A percentile compares a stretch with the other conserved stretches of the same genome.
Conservation (phyloP, 2,888 invertebrate species). For the Nesidiocoris tenuis region DNA sequence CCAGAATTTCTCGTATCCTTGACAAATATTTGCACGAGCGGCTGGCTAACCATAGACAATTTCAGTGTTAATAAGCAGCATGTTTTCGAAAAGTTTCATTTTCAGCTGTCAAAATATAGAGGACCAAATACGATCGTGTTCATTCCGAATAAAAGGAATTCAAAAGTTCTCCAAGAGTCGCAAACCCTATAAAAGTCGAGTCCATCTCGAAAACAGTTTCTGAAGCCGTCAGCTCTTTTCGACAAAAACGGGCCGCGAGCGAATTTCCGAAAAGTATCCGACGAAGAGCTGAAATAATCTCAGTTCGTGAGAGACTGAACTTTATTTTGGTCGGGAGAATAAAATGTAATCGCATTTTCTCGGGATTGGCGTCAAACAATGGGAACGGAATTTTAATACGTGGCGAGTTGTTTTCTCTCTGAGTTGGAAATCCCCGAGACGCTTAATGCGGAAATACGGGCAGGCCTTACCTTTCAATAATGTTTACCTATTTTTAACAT, state of each 20-base stretch:
- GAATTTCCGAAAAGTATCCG: background rate
- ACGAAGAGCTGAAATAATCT: background rate
- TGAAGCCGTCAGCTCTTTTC: background rate
- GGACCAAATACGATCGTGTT: background rate
- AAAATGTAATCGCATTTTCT: background rate
- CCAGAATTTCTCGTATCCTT: too few relatives aligned
- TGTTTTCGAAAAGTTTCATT: background rate
- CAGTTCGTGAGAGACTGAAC: background rate
- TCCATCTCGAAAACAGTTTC: background rate
- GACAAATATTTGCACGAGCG: too few relatives aligned
- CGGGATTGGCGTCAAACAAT: background rate
- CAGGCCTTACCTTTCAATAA: too few relatives aligned
- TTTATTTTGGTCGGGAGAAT: background rate
- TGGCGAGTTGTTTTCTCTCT: too few relatives aligned
- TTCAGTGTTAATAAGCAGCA: too few relatives aligned
- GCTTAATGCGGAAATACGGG: too few relatives aligned
- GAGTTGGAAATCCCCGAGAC: too few relatives aligned
- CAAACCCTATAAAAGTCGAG: background rate
- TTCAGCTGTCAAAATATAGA: background rate
- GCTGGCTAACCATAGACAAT: too few relatives aligned
- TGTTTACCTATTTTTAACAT: too few relatives aligned
- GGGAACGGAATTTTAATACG: background rate
- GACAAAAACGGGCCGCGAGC: background rate
- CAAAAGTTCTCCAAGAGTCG: background rate
- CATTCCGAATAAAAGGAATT: background rate